Base-by-base conservation (phyloP, 2,797 vertebrate genomes). In the Anomalospiza imberbis region DNA sequence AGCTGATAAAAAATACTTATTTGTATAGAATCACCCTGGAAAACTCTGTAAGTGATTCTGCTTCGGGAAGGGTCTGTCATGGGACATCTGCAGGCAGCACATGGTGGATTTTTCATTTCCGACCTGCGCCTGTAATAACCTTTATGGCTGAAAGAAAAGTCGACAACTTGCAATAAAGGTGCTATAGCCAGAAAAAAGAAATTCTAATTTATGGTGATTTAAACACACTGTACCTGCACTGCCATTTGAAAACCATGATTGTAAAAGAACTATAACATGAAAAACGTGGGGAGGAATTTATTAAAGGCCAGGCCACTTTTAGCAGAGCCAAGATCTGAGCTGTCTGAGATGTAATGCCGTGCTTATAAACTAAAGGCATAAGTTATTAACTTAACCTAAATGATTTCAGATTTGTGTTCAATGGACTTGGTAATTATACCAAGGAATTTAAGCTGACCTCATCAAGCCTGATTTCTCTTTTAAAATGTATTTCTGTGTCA, bases 351-450 rank as follows among this genome's bases (percentile, higher is more conserved):
- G 91, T 83, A 95, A 96, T 92, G 92, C 1, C 26, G 66, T 95
- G 91, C 93, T 96, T 97, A 92, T 96, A 95, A 95, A 92, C 90
- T 84, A 84, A 84, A 95, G 94, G 91, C 93, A 94, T 89, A 95
- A 91, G 66, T 95, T 97, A 95, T 97, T 97, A 97, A 97, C 95
- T 96, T 95, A 96, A 97, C 80, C 79, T 96, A 97, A 97, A 96
- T 96, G 95, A 96, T 96, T 96, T 96, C 96, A 95, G 96, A 96
- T 96, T 96, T 96, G 92, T 94, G 95, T 96, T 97, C 95, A 96
- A 96, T 95, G 92, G 85, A 84, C 81, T 94, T 85, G 86, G 94
- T 96, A 96, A 96, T 97, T 96, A 96, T 79, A 94, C 89, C 76
- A 73, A 88, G 91, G 96, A 96, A 96, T 97, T 96, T 93, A 91